Percentiles rank a stretch among this genome's conserved stretches.
Conservation (phyloP, 2,888 invertebrate genomes). For the Nymphalis urticae region DNA sequence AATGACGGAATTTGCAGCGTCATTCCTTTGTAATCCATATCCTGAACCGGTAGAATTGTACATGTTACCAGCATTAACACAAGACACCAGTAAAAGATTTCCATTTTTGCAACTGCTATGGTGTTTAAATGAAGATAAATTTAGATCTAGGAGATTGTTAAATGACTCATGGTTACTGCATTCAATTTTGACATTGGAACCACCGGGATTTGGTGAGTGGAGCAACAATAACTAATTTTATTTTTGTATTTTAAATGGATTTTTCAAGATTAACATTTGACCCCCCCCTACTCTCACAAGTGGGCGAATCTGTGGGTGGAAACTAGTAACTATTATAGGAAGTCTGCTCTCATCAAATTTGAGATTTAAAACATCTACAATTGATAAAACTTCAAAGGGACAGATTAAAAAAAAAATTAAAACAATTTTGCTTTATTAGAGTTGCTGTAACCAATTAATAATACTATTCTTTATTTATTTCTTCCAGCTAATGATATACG, state of each 20-base stretch:
- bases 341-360: no score
- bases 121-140: conserved; percentile 66
- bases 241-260: not conserved
- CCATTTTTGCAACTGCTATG: conserved; percentile 78
- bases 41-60: conserved; percentile 86
- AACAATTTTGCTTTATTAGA: not conserved
- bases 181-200: conserved; percentile 85
- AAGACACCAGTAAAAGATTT: conserved; percentile 63
- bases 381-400: not conserved
- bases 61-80: conserved; percentile 85
- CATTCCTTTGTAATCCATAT: conserved; percentile 85
- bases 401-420: not conserved
- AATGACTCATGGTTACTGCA: conserved; percentile 86
- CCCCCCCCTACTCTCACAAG: no score
- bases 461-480: not conserved
- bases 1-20: conserved; percentile 82
- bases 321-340: no score
- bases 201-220: conserved; percentile 83
- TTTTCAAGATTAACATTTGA: not conserved
- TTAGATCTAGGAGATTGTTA: conserved; percentile 69
- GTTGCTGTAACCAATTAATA: not conserved
- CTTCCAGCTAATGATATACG: conserved; percentile 35
- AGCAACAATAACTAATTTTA: not conserved
- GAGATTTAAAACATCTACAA: no score
- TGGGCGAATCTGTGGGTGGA: no score